phyloP scores from a whole-genome alignment of 2,888 invertebrate genomes.

The Diadegma fenestrale region DNA sequence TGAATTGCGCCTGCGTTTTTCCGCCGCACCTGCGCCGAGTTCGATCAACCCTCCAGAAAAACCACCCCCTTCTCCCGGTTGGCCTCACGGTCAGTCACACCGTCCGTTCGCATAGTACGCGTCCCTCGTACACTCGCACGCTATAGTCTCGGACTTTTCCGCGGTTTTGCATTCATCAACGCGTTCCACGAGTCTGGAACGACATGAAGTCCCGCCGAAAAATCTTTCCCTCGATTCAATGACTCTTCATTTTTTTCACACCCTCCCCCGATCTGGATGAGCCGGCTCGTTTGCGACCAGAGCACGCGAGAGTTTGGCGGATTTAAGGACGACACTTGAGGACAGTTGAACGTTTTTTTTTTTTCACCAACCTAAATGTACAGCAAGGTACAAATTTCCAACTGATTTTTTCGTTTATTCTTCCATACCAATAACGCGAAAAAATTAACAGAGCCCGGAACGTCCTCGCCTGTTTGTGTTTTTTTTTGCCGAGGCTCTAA shows the following conservation, averaged over 20 bases:
- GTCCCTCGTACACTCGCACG: slow-evolving; percentile 43
- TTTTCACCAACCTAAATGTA: not conserved
- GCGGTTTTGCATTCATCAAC: slow-evolving; percentile 21
- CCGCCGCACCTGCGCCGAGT: slow-evolving; percentile 67
- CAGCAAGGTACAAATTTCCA: slow-evolving; percentile 3
- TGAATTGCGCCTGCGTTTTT: slow-evolving; percentile 68
- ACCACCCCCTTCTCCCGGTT: slow-evolving; percentile 8
- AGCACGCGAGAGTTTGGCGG: not conserved
- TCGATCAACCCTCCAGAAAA: slow-evolving; percentile 66
- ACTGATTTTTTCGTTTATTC: not conserved
- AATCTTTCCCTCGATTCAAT: slow-evolving; percentile 24
- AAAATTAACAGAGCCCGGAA: not conserved
- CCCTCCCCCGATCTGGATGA: slow-evolving; percentile 27
- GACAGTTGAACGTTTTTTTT: not conserved
- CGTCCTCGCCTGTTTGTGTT: no score
- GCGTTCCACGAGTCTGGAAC: slow-evolving; percentile 32
- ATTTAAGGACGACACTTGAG: slow-evolving; percentile 24
- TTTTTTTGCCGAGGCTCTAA: no score
- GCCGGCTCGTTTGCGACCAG: not conserved
- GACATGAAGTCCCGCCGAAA: slow-evolving; percentile 66
- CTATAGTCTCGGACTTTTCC: slow-evolving; percentile 28
- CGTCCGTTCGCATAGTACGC: slow-evolving; percentile 57
- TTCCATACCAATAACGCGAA: not conserved
- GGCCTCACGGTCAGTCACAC: slow-evolving; percentile 57
- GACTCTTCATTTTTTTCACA: slow-evolving; percentile 1